Percentiles rank a stretch among this genome's conserved stretches.
These are phyloP conservation scores for Limenitis camilla DNA, from an alignment of 2,888 invertebrate genomes.

Conservation along the genomic window DNA sequence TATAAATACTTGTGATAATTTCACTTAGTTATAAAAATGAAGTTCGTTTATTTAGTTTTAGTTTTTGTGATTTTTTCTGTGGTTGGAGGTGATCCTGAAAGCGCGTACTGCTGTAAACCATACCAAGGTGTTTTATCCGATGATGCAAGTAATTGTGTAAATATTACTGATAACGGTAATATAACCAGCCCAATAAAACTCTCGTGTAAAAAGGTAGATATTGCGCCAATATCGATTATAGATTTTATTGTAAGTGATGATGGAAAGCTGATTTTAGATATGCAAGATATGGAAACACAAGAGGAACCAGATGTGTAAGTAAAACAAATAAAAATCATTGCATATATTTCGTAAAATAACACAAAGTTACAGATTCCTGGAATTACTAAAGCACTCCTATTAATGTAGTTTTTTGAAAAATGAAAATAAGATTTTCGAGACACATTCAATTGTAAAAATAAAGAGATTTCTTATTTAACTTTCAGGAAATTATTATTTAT, in stretches of 20 bases:
- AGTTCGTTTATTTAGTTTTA: conserved; percentile 1
- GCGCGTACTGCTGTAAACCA: conserved; percentile 17
- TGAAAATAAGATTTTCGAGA: no score
- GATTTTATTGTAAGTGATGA: conserved; percentile 16
- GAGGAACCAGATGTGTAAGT: conserved; percentile 15
- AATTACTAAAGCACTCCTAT: no score
- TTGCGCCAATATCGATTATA: background rate
- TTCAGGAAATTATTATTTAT: no score
- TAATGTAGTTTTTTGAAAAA: no score
- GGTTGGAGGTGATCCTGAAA: conserved; percentile 9
- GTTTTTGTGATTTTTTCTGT: conserved; percentile 5
- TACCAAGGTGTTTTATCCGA: conserved; percentile 9
- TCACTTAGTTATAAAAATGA: background rate
- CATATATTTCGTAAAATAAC: no score
- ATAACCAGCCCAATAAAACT: conserved; percentile 5
- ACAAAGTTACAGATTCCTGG: no score
- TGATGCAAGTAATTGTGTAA: conserved; percentile 7
- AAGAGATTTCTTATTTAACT: no score
- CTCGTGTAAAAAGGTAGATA: conserved; percentile 4
- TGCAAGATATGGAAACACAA: background rate
- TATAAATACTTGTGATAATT: no score
- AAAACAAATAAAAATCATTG: no score
- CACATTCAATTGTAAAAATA: no score
- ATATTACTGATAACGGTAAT: conserved; percentile 5
- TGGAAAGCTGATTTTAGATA: conserved; percentile 1